Evolutionary conservation across 2,888 invertebrate genomes (phyloP), one percentile per base, ranked within the genome.

Genomic region (Eupithecia subumbrata): DNA sequence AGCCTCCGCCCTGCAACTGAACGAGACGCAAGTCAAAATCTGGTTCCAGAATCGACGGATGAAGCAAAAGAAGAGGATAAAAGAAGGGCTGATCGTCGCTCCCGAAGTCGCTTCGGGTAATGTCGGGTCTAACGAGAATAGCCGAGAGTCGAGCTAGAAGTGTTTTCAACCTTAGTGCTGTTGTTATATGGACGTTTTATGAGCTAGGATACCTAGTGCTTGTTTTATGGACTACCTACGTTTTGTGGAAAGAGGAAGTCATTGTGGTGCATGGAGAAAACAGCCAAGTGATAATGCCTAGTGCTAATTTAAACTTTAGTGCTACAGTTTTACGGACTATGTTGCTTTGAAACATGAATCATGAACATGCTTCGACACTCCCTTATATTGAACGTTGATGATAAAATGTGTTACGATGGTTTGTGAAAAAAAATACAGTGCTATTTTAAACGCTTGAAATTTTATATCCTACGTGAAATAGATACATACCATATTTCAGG

Each of bases 31-130:
- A 95, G 97, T 98, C 52, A 99, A 99, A 93, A 99, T 99, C 83
- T 99, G 99, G 99, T 99, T 99, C 90, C 99, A 99, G 92, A 99
- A 99, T 90, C 96, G 99, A 83, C 96, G 99, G 84, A 99, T 99
- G 99, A 99, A 99, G 91, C 99, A 99, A 89, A 99, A 99, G 96
- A 99, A 99, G 90, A 95, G 99, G 80, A 98, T 98, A 95, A 99
- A 99, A 94, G 99, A 99, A 87, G 98, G 98, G 0, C 95, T 98
- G 11, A 96, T 98, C 80, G 92, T 92, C 0, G 91, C 95, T 0
- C 91, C 95, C 3, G 95, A 95, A 72, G 95, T 95, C 68, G 95
- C 96, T 16, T 94, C 95, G 0, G 81, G 94, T 76, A 82, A 84
- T 18, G 85, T 92, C 25, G 96, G 96, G 69, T 96, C 96, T 81